Conservation (phyloP, 1,140 invertebrate species). For the Capitella teleta region DNA sequence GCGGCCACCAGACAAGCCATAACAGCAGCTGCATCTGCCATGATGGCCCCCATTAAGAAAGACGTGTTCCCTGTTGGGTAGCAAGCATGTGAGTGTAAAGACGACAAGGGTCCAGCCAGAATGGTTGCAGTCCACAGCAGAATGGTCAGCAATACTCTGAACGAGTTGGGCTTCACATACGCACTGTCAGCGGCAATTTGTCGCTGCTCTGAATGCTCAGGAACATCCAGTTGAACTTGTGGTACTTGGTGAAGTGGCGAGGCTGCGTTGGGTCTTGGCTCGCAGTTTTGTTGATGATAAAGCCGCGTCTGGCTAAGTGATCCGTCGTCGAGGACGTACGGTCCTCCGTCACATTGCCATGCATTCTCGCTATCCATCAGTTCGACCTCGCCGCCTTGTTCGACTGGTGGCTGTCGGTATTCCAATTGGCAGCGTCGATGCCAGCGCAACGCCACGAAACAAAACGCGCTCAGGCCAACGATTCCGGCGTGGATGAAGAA, state of each 20-base stretch:
- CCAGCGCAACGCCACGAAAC: background rate
- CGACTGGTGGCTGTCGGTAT: background rate
- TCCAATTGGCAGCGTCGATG: background rate
- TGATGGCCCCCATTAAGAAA: slow-evolving; percentile 7
- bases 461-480: background rate
- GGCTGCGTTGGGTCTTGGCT: background rate
- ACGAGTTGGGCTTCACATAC: slow-evolving; percentile 1
- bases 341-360: background rate
- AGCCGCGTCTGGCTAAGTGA: background rate
- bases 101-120: slow-evolving; percentile 1
- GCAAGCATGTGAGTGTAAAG: slow-evolving; percentile 6
- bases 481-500: background rate
- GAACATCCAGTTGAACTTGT: background rate
- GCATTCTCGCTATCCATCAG: too few relatives aligned
- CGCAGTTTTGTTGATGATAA: background rate
- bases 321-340: background rate
- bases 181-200: background rate
- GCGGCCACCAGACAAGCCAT: slow-evolving; percentile 4
- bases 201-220: background rate
- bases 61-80: slow-evolving; percentile 4
- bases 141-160: slow-evolving; percentile 4
- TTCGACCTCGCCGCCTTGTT: background rate
- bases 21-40: background rate
- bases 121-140: slow-evolving; percentile 3
- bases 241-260: background rate